Evolutionary conservation across 2,113 vertebrate species (phyloP).

Genomic region (human (Homo sapiens)): GRCh38 chr11:85425001-85425500

Average conservation of each 20-base stretch:
- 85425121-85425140: constrained; percentile 27
- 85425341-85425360: neutral
- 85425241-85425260: neutral
- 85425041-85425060: neutral
- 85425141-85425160: neutral
- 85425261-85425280: neutral
- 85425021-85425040: neutral
- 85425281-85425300: neutral
- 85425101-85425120: neutral
- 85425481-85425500: neutral
- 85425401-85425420: constrained; percentile 16
- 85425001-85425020: neutral
- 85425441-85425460: neutral
- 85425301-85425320: neutral
- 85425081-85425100: neutral
- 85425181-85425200: constrained; percentile 7
- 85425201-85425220: neutral
- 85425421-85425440: neutral
- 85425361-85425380: neutral
- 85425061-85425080: neutral
- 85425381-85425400: neutral
- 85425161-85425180: constrained; percentile 14
- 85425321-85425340: constrained; percentile 14
- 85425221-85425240: neutral
- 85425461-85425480: neutral